Evolutionary conservation across 2,797 vertebrate species (phyloP), one percentile per base, ranked within the genome.

Genomic region (Peromyscus attwateri): DNA sequence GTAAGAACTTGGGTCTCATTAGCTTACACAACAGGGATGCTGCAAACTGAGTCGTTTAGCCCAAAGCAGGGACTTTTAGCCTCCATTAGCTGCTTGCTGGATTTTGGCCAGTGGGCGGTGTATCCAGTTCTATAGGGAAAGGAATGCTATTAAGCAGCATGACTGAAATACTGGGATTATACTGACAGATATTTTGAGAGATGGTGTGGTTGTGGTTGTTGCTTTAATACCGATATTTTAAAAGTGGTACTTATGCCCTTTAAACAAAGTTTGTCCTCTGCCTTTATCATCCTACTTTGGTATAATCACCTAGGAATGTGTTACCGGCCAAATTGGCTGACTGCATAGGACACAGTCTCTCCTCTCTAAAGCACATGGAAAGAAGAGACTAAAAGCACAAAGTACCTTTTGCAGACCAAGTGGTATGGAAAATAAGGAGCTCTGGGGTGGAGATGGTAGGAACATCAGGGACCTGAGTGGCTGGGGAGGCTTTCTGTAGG

Each of bases 401-500:
- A 83, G 71, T 7, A 2, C 73, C 73, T 27, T 94, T 43, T 43
- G 31, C 62, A 40, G 68, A 68, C 19, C 6, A 62, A 17, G 43
- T 23, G 43, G 43, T 37, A 55, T 89, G 71, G 37, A 31, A 46
- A 66, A 21, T 6, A 37, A 52, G 25, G 70, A 84, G 60, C 23
- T 13, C 17, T n/a, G 81, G 43, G 13, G 49, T 29, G 49, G 57
- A 84, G 81, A n/a, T 55, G 57, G 64, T 19, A 8, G 11, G 23
- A 27, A 8, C 11, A 2, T 0, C 19, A 40, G 49, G 49, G 52
- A 29, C 49, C 0, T 0, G 29, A n/a, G 57, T 0, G 1, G 13
- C 0, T 1, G 40, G 27, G 40, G 68, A 55, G 17, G 25, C 64
- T 71, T 57, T n/a, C 40, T 64, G 3, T 3, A 60, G 73, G 79